These are phyloP conservation scores for Patella caerulea DNA, from an alignment of 2,888 invertebrate species.

Conservation along the genomic window DNA sequence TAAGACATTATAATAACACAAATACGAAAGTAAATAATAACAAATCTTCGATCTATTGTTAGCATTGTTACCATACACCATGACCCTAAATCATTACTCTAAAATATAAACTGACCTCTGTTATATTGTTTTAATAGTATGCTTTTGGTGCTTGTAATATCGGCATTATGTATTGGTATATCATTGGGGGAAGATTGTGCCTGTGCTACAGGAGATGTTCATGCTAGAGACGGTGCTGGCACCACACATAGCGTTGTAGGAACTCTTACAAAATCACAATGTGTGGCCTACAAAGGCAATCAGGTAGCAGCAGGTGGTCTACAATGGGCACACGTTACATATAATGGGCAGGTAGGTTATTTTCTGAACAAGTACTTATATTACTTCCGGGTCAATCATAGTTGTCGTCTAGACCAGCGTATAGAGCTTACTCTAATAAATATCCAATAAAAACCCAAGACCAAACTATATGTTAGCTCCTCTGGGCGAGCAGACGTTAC, in stretches of 20 bases:
- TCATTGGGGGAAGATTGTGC: conserved; percentile 38
- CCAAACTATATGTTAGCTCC: too few relatives aligned
- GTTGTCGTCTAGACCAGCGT: too few relatives aligned
- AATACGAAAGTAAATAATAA: too few relatives aligned
- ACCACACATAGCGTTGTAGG: conserved; percentile 38
- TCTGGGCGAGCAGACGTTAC: too few relatives aligned
- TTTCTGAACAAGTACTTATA: too few relatives aligned
- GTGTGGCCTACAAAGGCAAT: conserved; percentile 42
- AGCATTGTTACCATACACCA: too few relatives aligned
- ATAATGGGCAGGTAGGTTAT: conserved; percentile 15
- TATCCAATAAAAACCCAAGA: too few relatives aligned
- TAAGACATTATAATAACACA: too few relatives aligned
- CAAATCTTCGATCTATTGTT: too few relatives aligned
- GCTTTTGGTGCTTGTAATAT: not conserved
- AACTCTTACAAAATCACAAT: conserved; percentile 35
- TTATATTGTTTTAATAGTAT: not conserved
- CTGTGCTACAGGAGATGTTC: conserved; percentile 43
- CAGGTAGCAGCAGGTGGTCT: conserved; percentile 32
- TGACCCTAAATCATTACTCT: too few relatives aligned
- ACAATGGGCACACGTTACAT: conserved; percentile 22
- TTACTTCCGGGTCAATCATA: too few relatives aligned
- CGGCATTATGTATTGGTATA: not conserved
- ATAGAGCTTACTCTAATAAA: too few relatives aligned
- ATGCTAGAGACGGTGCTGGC: conserved; percentile 46
- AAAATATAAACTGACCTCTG: not conserved